These are phyloP conservation scores for Cyprinodon variegatus DNA, from an alignment of 2,113 vertebrate species.

Conservation along the genomic window DNA sequence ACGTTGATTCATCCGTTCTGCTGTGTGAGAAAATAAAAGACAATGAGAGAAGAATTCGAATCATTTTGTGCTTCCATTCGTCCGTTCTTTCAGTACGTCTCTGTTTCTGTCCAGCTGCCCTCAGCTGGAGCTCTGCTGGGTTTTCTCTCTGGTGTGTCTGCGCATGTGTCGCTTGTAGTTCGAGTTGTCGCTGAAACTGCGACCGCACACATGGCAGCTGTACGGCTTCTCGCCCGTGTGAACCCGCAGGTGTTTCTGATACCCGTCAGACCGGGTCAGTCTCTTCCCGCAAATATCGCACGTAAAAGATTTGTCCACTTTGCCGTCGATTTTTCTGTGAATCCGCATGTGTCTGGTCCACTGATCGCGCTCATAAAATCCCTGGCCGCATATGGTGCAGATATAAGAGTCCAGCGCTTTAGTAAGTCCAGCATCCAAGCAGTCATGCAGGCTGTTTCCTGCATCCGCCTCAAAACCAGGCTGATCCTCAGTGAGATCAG, in stretches of 20 bases:
- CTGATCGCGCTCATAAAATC: conserved; percentile 39
- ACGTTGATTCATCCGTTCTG: not conserved
- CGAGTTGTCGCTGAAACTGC: conserved; percentile 62
- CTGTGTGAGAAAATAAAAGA: not conserved
- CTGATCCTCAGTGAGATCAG: not conserved
- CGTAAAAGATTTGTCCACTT: conserved; percentile 43
- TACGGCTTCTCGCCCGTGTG: conserved; percentile 67
- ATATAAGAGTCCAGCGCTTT: conserved; percentile 46
- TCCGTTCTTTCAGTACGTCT: not conserved
- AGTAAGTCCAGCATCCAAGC: not conserved
- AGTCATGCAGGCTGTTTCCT: conserved; percentile 9
- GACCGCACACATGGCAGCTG: conserved; percentile 50
- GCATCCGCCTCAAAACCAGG: not conserved
- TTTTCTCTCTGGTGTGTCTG: conserved; percentile 16
- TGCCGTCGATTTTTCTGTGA: conserved; percentile 17
- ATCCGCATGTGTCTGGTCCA: conserved; percentile 53
- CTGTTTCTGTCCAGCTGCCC: not conserved
- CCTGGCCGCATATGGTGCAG: conserved; percentile 48
- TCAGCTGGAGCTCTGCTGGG: conserved; percentile 16
- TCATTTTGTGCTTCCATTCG: not conserved
- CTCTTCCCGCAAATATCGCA: conserved; percentile 64
- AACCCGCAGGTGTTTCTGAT: conserved; percentile 60
- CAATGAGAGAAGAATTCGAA: not conserved
- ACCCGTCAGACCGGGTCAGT: conserved; percentile 55
- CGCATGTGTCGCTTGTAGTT: conserved; percentile 62